phyloP scores from a whole-genome alignment of 2,888 invertebrate genomes.

The Seira sanloemensis region DNA sequence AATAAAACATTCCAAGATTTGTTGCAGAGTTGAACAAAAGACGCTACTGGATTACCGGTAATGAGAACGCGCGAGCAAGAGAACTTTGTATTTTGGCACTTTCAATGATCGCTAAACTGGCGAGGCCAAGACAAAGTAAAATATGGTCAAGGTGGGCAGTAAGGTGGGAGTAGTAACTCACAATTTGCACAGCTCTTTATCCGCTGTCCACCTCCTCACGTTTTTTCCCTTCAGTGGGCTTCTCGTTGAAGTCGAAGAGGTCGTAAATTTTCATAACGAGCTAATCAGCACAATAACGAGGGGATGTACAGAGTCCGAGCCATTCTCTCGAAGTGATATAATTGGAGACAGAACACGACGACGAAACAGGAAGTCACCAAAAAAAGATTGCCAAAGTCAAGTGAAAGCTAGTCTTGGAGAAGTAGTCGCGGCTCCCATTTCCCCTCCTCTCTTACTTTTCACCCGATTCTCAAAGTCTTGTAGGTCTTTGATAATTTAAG shows the following conservation, averaged over 20 bases:
- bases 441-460: too few relatives aligned
- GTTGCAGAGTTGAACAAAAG: too few relatives aligned
- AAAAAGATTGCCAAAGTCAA: conserved; percentile 9
- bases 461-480: too few relatives aligned
- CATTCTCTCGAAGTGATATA: background rate
- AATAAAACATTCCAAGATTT: too few relatives aligned
- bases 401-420: too few relatives aligned
- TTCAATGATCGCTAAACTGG: too few relatives aligned
- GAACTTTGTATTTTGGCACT: background rate
- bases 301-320: background rate
- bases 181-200: background rate
- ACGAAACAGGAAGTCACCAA: background rate
- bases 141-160: background rate
- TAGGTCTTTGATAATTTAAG: background rate
- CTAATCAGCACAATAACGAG: conserved; percentile 44
- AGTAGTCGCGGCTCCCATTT: too few relatives aligned
- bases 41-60: background rate
- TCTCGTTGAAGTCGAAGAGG: conserved; percentile 21
- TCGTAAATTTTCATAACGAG: conserved; percentile 64
- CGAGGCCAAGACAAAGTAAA: background rate
- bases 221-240: background rate
- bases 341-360: background rate
- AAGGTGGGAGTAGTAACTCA: background rate
- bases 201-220: background rate
- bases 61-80: background rate